Percentiles rank a stretch among this genome's conserved stretches.
These are phyloP conservation scores for Drosophila fuyamai DNA, from an alignment of 1,140 invertebrate genomes.

Conservation along the genomic window DNA sequence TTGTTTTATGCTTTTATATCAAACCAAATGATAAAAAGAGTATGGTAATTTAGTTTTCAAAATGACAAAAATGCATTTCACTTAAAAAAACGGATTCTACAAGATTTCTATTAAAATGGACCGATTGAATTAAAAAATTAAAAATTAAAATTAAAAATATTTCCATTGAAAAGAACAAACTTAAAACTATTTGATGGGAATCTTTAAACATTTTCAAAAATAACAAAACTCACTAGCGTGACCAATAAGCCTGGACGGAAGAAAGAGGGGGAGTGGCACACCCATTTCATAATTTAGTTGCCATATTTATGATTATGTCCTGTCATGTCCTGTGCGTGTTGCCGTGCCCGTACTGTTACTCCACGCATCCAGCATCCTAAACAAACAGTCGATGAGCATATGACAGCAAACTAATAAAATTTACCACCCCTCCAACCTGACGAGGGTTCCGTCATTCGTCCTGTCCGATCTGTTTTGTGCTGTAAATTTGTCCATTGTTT, in stretches of 20 bases:
- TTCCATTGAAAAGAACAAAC: no score
- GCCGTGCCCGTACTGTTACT: conserved; percentile 2
- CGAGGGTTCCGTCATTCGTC: conserved; percentile 24
- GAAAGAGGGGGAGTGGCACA: background rate
- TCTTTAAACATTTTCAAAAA: no score
- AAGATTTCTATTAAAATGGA: no score
- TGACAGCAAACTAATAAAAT: conserved; percentile 69
- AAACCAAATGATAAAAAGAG: no score
- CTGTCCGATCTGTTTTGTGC: conserved; percentile 13
- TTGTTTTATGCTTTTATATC: no score
- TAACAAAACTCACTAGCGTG: conserved; percentile 3
- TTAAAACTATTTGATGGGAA: background rate
- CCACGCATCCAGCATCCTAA: conserved; percentile 62
- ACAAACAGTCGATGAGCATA: conserved; percentile 62
- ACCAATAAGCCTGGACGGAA: background rate
- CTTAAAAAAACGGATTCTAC: no score
- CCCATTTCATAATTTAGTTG: conserved; percentile 75
- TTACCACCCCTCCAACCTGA: conserved; percentile 29
- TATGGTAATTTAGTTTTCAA: no score
- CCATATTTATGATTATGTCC: conserved; percentile 76
- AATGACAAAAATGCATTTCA: no score
- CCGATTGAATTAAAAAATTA: no score
- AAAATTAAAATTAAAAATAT: no score
- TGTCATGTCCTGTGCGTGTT: conserved; percentile 65
- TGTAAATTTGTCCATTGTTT: conserved; percentile 43